These are phyloP conservation scores for Crambe crambe DNA, from an alignment of 37 sponge, comb jelly and placozoan species.

Conservation along the genomic window DNA sequence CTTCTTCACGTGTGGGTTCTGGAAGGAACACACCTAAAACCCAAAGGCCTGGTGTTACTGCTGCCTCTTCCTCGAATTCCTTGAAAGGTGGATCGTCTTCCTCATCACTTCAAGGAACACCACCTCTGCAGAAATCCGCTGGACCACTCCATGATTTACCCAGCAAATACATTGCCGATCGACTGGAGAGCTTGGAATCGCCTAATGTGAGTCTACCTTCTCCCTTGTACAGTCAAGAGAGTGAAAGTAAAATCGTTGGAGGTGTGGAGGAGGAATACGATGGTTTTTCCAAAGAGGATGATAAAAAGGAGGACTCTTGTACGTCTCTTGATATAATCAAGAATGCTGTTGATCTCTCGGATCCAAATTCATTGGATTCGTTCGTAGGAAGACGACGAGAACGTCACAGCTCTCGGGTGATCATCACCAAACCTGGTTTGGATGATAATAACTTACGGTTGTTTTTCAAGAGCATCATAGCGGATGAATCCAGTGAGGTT, in stretches of 20 bases:
- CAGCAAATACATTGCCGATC: not conserved
- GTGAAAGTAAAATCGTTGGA: not conserved
- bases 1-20: not conserved
- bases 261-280: not conserved
- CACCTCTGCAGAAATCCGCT: not conserved
- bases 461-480: conserved; percentile 17
- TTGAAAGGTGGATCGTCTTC: not conserved
- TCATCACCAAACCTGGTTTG: conserved; percentile 45
- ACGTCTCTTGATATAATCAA: not conserved
- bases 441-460: conserved; percentile 15
- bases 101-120: not conserved
- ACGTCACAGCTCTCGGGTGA: not conserved
- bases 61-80: not conserved
- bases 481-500: conserved; percentile 34
- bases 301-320: not conserved
- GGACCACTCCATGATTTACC: not conserved
- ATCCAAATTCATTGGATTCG: not conserved
- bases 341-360: not conserved
- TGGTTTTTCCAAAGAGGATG: not conserved
- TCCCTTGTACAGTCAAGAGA: conserved; percentile 10
- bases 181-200: not conserved
- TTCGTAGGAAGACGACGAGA: not conserved
- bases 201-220: not conserved
- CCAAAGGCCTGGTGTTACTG: not conserved
- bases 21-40: not conserved